phyloP scores from a whole-genome alignment of 2,888 invertebrate genomes.

The Salpingus planirostris region DNA sequence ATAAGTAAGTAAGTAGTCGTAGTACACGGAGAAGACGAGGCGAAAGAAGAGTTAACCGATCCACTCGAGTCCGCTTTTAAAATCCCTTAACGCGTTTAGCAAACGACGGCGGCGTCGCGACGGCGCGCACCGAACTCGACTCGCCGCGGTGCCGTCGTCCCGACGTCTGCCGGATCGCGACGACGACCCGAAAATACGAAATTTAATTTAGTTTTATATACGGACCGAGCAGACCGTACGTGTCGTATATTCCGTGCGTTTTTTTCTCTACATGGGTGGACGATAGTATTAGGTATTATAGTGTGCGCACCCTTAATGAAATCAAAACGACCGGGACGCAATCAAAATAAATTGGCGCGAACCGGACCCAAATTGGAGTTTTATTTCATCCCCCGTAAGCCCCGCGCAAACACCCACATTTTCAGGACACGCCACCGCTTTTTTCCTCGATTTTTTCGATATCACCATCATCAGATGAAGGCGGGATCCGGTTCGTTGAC shows the following conservation, averaged over 20 bases:
- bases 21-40: too few relatives aligned
- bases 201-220: conserved; percentile 39
- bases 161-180: conserved; percentile 18
- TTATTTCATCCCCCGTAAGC: too few relatives aligned
- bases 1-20: too few relatives aligned
- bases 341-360: conserved; percentile 40
- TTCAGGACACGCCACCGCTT: too few relatives aligned
- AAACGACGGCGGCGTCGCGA: conserved; percentile 15
- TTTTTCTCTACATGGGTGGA: conserved; percentile 29
- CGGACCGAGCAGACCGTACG: conserved; percentile 28
- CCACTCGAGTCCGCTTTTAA: too few relatives aligned
- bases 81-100: too few relatives aligned
- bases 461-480: too few relatives aligned
- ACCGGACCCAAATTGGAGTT: too few relatives aligned
- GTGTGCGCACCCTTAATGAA: conserved; percentile 39
- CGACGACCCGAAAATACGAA: conserved; percentile 33
- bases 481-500: too few relatives aligned
- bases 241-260: conserved; percentile 34
- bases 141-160: conserved; percentile 13
- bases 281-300: conserved; percentile 25
- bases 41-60: too few relatives aligned
- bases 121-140: conserved; percentile 17
- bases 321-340: conserved; percentile 38
- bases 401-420: too few relatives aligned
- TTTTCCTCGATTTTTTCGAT: too few relatives aligned